Evolutionary conservation across 1,140 invertebrate genomes (phyloP).

Genomic region (Temnothorax nylanderi): DNA sequence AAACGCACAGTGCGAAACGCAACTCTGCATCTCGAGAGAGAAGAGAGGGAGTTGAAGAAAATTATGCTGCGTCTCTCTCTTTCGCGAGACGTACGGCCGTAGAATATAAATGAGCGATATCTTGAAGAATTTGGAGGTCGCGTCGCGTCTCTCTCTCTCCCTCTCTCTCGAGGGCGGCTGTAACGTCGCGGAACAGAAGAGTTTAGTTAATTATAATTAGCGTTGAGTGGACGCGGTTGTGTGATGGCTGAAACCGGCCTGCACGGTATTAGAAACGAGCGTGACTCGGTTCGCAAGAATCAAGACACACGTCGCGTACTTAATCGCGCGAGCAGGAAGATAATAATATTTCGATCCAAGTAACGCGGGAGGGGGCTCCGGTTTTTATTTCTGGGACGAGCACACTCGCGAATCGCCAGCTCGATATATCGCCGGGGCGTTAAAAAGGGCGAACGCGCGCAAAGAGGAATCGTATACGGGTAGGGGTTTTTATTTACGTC

Average conservation of each 20-base stretch:
- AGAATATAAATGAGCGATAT: neutral
- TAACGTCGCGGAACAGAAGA: neutral
- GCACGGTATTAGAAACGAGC: neutral
- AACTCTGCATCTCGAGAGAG: neutral
- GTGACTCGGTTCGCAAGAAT: neutral
- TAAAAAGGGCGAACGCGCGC: neutral
- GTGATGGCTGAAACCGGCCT: neutral
- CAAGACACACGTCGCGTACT: neutral
- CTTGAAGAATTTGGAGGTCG: neutral
- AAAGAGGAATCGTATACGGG: neutral
- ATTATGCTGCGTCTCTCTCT: neutral
- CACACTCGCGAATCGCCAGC: neutral
- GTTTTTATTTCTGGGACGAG: neutral
- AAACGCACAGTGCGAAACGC: neutral
- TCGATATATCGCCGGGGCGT: neutral
- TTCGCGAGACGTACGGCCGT: neutral
- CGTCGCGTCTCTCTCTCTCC: neutral
- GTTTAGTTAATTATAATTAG: slow-evolving; percentile 31
- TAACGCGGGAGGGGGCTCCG: neutral
- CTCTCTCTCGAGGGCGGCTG: neutral
- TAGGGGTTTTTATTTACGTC: slow-evolving; percentile 21
- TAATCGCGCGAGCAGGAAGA: neutral
- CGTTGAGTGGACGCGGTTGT: neutral
- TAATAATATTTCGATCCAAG: neutral
- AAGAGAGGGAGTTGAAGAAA: neutral